These are phyloP conservation scores for Dendronephthya gigantea DNA, from an alignment of 64 coral and sea anemone species.

Conservation along the genomic window DNA sequence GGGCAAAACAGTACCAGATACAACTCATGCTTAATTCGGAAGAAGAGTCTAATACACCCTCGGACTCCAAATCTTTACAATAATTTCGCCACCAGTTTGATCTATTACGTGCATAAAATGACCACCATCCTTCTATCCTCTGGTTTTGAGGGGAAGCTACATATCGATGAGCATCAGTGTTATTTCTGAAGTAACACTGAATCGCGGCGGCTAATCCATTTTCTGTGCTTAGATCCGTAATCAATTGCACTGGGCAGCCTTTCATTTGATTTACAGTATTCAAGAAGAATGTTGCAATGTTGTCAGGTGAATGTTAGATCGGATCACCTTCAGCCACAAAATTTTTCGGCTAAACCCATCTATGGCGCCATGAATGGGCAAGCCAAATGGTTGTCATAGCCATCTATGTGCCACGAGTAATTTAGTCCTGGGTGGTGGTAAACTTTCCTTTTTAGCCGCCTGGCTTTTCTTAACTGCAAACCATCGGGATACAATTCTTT, in stretches of 20 bases:
- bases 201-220: not conserved
- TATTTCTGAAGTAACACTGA: not conserved
- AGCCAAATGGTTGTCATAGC: not conserved
- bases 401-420: not conserved
- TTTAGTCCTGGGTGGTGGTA: not conserved
- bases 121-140: not conserved
- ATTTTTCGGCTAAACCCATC: not conserved
- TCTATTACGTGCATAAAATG: not conserved
- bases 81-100: not conserved
- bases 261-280: not conserved
- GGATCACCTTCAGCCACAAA: not conserved
- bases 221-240: not conserved
- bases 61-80: not conserved
- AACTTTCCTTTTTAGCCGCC: not conserved
- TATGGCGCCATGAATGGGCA: not conserved
- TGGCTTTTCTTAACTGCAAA: not conserved
- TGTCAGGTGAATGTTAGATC: not conserved
- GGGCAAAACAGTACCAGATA: constrained; percentile 6
- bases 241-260: not conserved
- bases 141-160: not conserved
- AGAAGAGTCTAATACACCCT: not conserved
- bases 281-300: not conserved
- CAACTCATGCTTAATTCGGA: not conserved
- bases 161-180: not conserved
- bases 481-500: not conserved